Base-by-base conservation (phyloP, 1,140 invertebrate species). In the Sitodiplosis mosellana region DNA sequence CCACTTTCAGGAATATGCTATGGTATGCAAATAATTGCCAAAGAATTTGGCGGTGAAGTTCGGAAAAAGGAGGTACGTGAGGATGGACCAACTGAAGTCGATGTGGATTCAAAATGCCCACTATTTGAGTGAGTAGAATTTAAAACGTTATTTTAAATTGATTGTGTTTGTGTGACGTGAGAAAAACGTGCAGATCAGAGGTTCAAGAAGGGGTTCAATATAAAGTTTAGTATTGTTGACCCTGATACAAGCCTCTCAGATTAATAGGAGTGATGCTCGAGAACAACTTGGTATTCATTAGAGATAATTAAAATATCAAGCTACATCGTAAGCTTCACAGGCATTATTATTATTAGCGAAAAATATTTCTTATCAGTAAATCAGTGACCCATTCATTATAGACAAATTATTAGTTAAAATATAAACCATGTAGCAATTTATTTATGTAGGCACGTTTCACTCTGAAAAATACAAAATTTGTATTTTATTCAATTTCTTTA, bases 1-100 rank as follows among this genome's bases (percentile, higher is more conserved):
- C 10, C 27, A 27, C 10, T 27, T 49, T 40, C 55, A 78, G 85
- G 85, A 53, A 99, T 99, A 59, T 99, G 95, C 69, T 99, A 99
- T 72, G 95, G 95, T 38, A 92, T 99, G 83, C 94, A 98, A 72
- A 86, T 99, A 81, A 79, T 99, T 68, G 98, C 98, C 65, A 96
- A 96, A 69, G 88, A 95, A 65, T 96, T 94, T 65, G 89, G 88
- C 10, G 95, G 95, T n/a, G 81, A 80, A 4, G 88, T 99, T 36
- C 68, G 80, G 10, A 75, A 81, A 54, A 92, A 90, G 63, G 82
- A 87, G 50, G 73, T 76, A 2, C 71, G 94, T 53, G 94, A 98
- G 71, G 95, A 99, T 74, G 95, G 95, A 21, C 90, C 95, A 64
- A 90, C 83, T 60, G 73, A 76, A 42, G 81, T 99, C 53, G 81